Evolutionary conservation across 2,113 vertebrate species (phyloP).

Genomic region (Leptobrachium leishanense): DNA sequence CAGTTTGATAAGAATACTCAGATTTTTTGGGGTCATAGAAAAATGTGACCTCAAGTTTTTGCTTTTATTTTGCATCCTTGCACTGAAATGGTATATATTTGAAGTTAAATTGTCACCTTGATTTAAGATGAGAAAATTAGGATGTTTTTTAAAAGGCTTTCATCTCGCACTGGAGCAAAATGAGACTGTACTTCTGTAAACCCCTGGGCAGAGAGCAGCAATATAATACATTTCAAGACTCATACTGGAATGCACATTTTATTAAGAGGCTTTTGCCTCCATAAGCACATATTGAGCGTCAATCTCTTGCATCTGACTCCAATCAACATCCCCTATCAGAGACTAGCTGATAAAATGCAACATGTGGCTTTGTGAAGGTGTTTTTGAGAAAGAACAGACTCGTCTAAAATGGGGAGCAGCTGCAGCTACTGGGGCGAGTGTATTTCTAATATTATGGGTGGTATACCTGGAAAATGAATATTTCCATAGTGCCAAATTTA

Average conservation of each 20-base stretch:
- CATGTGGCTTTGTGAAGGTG: constrained; percentile 28
- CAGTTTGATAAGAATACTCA: no score
- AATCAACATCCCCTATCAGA: constrained; percentile 33
- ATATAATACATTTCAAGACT: constrained; percentile 34
- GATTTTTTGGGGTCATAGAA: not conserved
- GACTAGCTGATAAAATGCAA: constrained; percentile 38
- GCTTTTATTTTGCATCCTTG: not conserved
- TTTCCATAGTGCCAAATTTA: constrained; percentile 4
- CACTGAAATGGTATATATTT: not conserved
- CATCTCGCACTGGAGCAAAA: not conserved
- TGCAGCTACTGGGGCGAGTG: constrained; percentile 22
- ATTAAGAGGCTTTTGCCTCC: constrained; percentile 21
- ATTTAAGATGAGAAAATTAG: constrained; percentile 4
- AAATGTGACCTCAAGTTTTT: not conserved
- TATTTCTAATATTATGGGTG: constrained; percentile 13
- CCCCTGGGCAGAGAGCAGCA: not conserved
- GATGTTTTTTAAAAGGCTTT: not conserved
- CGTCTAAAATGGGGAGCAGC: constrained; percentile 8
- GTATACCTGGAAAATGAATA: not conserved
- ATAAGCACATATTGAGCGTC: constrained; percentile 19
- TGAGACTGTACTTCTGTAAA: not conserved
- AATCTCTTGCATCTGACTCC: constrained; percentile 35
- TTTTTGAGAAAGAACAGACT: constrained; percentile 31
- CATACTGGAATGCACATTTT: constrained; percentile 5
- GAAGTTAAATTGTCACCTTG: not conserved